A percentile compares a stretch with the other conserved stretches of the same genome.
Evolutionary conservation across 2,797 vertebrate species (phyloP).

Genomic region (Rachycentron canadum): DNA sequence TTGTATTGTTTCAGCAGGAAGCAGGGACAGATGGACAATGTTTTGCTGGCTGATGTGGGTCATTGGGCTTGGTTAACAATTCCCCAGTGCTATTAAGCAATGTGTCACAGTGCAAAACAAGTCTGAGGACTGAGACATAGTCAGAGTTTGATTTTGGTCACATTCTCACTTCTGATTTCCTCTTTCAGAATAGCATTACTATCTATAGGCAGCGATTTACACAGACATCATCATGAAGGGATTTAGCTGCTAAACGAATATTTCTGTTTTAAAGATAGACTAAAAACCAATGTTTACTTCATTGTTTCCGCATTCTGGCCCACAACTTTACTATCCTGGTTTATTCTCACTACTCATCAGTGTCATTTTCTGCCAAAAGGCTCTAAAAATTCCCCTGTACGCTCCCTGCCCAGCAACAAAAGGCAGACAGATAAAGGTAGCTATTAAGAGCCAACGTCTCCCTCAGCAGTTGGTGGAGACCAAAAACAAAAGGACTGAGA

Average conservation of each 20-base stretch:
- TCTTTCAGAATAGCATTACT: constrained; percentile 12
- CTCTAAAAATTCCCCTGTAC: background rate
- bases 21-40: constrained; percentile 64
- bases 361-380: background rate
- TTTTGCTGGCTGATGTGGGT: constrained; percentile 66
- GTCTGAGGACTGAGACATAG: constrained; percentile 24
- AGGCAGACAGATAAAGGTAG: background rate
- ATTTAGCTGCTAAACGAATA: background rate
- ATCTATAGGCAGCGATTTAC: background rate
- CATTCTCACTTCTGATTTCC: constrained; percentile 8
- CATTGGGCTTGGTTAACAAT: constrained; percentile 58
- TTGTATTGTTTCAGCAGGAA: constrained; percentile 54
- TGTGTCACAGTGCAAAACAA: constrained; percentile 44
- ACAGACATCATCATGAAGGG: background rate
- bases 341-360: background rate
- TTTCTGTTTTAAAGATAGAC: too few relatives aligned
- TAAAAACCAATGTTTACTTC: too few relatives aligned
- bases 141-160: constrained; percentile 19
- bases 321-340: background rate
- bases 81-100: constrained; percentile 56
- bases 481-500: too few relatives aligned
- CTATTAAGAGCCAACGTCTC: background rate
- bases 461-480: too few relatives aligned
- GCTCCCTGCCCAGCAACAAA: background rate
- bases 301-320: background rate